Base-by-base conservation (phyloP, 2,888 invertebrate genomes). In the Homarus gammarus region DNA sequence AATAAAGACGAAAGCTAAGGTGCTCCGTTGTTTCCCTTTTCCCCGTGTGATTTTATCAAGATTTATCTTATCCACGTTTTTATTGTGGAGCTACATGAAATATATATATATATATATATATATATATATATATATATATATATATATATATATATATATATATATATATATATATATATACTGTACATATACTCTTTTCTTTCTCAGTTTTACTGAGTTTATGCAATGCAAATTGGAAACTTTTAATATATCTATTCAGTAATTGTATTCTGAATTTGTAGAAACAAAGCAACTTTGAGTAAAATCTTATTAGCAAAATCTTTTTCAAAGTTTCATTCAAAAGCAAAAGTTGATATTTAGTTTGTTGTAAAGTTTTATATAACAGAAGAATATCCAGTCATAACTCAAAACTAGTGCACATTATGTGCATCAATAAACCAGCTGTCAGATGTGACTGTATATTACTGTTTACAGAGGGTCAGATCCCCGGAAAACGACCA, bases 401-500 rank as follows among this genome's bases (percentile, higher is more conserved):
- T 64, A 64, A 64, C n/a, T 64, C 27, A 27, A 27, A 27, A n/a
- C n/a, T n/a, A 56, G 22, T 64, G 6, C 64, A 27, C 12, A 31
- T n/a, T 12, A 22, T 64, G 2, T 64, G 22, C 22, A 31, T 64
- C 5, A 44, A 44, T 27, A 0, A 2, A 5, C 31, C 64, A 64
- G 27, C 3, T 64, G 64, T 2, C 31, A 64, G 64, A 64, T 64
- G 0, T 64, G 22, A 64, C 1, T 31, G 18, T 2, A 27, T 64
- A 5, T 64, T 27, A 8, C 70, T 38, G n/a, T n/a, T 83, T 90
- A 12, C 90, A 91, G 91, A 91, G 85, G 91, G 91, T 56, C 90
- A 90, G 75, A 90, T 91, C 33, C 90, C 88, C 33, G 84, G 88
- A 40, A 84, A 91, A 68, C 79, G 90, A 40, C 91, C 91, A 38